These are phyloP conservation scores for Otis tarda DNA, from an alignment of 2,113 vertebrate species.

Conservation along the genomic window DNA sequence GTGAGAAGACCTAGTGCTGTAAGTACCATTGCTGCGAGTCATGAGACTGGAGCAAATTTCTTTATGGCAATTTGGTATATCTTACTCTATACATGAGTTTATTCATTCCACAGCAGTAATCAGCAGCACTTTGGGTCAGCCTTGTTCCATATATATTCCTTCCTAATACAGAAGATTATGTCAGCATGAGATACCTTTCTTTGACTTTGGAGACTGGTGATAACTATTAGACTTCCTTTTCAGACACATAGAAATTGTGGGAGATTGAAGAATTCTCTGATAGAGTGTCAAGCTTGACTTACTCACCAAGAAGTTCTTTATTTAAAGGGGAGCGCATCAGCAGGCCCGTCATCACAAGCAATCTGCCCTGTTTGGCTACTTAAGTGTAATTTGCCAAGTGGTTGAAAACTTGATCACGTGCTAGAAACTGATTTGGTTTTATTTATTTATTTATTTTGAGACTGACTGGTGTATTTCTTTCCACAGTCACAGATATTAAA, in stretches of 20 bases:
- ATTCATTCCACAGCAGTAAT: not conserved
- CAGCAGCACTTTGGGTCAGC: not conserved
- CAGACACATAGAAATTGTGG: not conserved
- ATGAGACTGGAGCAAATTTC: not conserved
- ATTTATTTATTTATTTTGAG: not conserved
- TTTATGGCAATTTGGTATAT: not conserved
- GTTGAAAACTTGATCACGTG: not conserved
- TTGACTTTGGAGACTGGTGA: not conserved
- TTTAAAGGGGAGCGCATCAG: not conserved
- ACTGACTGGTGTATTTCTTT: not conserved
- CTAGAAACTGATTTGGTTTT: not conserved
- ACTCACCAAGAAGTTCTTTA: not conserved
- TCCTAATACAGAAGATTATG: not conserved
- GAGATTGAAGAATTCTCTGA: not conserved
- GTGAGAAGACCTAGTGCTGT: conserved; percentile 33
- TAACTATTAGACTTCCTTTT: not conserved
- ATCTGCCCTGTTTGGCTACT: not conserved
- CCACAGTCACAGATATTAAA: not conserved
- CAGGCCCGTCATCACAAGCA: not conserved
- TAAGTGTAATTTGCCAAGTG: not conserved
- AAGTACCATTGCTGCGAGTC: conserved; percentile 18
- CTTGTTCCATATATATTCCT: not conserved
- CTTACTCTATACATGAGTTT: not conserved
- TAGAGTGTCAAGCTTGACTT: not conserved
- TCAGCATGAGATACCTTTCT: not conserved